Evolutionary conservation across 2,113 vertebrate genomes (phyloP).

Genomic region (Burhinus oedicnemus): DNA sequence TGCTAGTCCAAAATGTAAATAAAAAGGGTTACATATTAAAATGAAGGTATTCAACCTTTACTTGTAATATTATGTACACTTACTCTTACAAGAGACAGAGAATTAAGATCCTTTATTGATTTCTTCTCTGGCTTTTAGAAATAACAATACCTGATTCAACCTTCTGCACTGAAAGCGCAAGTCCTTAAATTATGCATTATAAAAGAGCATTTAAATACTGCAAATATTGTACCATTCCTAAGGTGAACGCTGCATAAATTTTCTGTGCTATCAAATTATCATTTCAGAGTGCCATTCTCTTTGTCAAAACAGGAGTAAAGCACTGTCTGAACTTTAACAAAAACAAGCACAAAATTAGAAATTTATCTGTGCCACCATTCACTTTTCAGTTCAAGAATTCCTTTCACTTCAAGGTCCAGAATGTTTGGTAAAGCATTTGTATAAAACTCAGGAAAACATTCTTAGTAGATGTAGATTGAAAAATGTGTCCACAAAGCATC

Average conservation of each 20-base stretch:
- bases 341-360: not conserved
- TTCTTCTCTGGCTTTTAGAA: not conserved
- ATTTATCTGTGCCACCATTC: not conserved
- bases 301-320: not conserved
- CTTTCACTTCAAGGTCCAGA: not conserved
- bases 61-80: not conserved
- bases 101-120: not conserved
- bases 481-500: not conserved
- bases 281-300: not conserved
- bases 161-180: not conserved
- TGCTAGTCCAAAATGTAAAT: not conserved
- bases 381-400: not conserved
- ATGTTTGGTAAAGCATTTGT: not conserved
- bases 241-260: not conserved
- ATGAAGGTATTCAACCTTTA: not conserved
- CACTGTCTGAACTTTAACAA: not conserved
- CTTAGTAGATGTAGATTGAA: not conserved
- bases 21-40: not conserved
- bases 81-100: not conserved
- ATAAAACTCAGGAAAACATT: not conserved
- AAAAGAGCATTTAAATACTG: not conserved
- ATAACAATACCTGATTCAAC: not conserved
- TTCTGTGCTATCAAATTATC: not conserved
- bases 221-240: not conserved
- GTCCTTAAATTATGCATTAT: not conserved